Evolutionary conservation across 2,113 vertebrate species (phyloP).

Genomic region (Chascanopsetta lugubris): DNA sequence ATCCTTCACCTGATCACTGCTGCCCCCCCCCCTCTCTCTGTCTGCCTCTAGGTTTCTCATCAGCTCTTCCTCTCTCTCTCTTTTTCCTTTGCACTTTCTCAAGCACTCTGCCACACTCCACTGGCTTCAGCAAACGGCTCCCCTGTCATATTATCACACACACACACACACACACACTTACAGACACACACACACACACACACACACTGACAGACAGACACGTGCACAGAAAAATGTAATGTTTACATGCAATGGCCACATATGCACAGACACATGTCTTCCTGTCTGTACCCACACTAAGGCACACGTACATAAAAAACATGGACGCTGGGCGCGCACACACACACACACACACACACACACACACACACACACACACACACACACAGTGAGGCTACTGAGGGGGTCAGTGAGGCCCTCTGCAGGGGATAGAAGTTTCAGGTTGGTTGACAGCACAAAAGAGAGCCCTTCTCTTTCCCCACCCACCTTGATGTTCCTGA

Average conservation of each 20-base stretch:
- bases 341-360: not conserved
- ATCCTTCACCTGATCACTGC: slow-evolving; percentile 65
- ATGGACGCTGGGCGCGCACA: not conserved
- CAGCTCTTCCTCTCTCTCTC: slow-evolving; percentile 64
- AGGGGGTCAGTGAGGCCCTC: slow-evolving; percentile 31
- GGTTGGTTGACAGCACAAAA: slow-evolving; percentile 8
- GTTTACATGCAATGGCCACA: slow-evolving; percentile 26
- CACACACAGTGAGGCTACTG: slow-evolving; percentile 6
- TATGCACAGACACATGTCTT: slow-evolving; percentile 9
- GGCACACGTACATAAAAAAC: not conserved
- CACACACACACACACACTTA: slow-evolving; percentile 23
- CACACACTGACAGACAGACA: slow-evolving; percentile 7
- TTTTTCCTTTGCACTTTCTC: slow-evolving; percentile 55
- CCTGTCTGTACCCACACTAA: slow-evolving; percentile 11
- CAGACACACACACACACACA: not conserved
- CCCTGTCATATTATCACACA: slow-evolving; percentile 77
- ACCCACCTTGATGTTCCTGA: not conserved
- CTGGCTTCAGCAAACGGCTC: slow-evolving; percentile 77
- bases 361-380: slow-evolving; percentile 11
- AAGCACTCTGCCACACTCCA: slow-evolving; percentile 75
- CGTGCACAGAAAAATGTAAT: slow-evolving; percentile 17
- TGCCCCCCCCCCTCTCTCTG: not conserved
- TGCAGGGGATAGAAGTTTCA: slow-evolving; percentile 28
- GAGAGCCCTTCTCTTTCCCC: not conserved
- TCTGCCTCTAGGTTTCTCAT: slow-evolving; percentile 44